A percentile compares a stretch with the other conserved stretches of the same genome.
These are phyloP conservation scores for Ophonus ardosiacus DNA, from an alignment of 2,888 invertebrate genomes.

Conservation along the genomic window DNA sequence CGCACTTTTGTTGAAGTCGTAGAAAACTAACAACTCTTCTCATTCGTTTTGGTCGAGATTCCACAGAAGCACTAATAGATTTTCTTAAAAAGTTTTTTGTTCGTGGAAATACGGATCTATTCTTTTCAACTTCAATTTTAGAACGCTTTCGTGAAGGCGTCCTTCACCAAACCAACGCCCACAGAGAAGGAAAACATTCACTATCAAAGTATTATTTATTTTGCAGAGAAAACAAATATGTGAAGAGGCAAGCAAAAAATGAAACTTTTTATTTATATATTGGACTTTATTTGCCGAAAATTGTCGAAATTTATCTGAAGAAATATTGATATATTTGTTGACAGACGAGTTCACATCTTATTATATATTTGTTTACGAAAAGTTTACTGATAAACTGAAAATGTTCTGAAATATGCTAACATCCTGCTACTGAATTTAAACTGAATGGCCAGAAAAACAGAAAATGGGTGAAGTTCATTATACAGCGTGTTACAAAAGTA, in stretches of 20 bases:
- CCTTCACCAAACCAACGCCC: not conserved
- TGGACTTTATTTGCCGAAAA: constrained; percentile 7
- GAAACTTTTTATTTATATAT: not conserved
- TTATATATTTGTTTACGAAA: constrained; percentile 3
- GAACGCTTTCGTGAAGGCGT: constrained; percentile 6
- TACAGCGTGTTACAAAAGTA: no score
- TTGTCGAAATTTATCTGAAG: not conserved
- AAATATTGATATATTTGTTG: constrained; percentile 10
- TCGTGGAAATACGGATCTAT: constrained; percentile 23
- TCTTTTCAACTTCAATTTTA: constrained; percentile 44
- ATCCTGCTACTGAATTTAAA: not conserved
- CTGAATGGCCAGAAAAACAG: no score
- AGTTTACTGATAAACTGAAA: not conserved
- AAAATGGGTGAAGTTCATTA: no score
- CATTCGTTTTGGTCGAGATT: constrained; percentile 11
- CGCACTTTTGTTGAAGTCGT: constrained; percentile 6
- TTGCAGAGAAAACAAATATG: constrained; percentile 8
- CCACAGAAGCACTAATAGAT: constrained; percentile 33
- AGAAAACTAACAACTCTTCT: constrained; percentile 18
- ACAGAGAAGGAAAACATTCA: constrained; percentile 13
- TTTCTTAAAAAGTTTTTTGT: constrained; percentile 42
- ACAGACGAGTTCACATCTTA: not conserved
- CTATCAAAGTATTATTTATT: constrained; percentile 19
- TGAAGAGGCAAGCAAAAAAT: constrained; percentile 18
- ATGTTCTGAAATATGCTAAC: not conserved